Conservation (phyloP, 2,797 vertebrate species). For the Clamator glandarius region DNA sequence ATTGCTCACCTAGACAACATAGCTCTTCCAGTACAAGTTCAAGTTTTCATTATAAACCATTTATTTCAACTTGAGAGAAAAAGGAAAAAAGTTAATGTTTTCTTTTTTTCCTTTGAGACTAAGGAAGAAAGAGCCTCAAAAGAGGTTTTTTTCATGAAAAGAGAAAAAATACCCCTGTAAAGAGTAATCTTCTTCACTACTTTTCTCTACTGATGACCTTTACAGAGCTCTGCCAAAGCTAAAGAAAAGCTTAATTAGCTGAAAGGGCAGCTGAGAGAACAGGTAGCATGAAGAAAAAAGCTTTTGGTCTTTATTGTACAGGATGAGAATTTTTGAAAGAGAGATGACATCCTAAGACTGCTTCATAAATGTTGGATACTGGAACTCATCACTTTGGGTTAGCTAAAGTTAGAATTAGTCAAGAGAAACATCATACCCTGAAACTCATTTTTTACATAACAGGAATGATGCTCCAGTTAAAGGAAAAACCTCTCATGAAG, state of each 20-base stretch:
- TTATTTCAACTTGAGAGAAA: conserved; percentile 7
- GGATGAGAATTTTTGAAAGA: conserved; percentile 65
- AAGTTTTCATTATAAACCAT: neutral
- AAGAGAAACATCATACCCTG: neutral
- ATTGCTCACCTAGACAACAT: neutral
- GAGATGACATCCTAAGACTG: neutral
- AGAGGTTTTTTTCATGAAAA: conserved; percentile 18
- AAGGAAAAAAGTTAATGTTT: conserved; percentile 5
- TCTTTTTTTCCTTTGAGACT: neutral
- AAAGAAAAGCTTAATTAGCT: conserved; percentile 73
- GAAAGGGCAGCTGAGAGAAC: conserved; percentile 69
- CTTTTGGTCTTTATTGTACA: conserved; percentile 50
- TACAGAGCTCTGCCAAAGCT: conserved; percentile 69
- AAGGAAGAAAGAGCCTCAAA: conserved; percentile 5
- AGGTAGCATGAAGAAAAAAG: conserved; percentile 42
- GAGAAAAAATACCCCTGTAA: neutral
- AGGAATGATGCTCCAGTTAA: neutral
- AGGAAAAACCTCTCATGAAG: neutral
- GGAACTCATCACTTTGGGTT: neutral
- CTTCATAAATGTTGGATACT: conserved; percentile 26
- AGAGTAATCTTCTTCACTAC: conserved; percentile 57
- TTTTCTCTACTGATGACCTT: conserved; percentile 73
- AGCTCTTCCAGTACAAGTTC: neutral
- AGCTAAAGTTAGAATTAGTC: neutral
- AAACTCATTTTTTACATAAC: neutral